Base-by-base conservation (phyloP, 37 sponge, comb jelly and placozoan genomes). In the Oopsacas minuta region DNA sequence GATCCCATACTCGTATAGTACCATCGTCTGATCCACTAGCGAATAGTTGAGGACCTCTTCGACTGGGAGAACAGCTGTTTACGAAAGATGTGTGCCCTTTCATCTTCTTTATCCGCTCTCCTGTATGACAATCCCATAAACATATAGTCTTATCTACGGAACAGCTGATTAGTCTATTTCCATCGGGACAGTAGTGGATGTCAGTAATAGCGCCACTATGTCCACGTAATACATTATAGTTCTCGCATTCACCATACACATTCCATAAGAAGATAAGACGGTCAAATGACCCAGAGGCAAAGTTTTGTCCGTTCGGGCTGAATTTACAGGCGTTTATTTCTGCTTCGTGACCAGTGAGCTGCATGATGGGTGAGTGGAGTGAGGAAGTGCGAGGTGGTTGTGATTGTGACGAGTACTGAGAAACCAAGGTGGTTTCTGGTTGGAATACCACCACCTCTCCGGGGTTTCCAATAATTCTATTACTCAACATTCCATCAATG, bases 161-260 rank as follows among this genome's bases (percentile, higher is more conserved):
- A 38, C 38, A 85, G 81, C 37, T 85, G 53, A 12, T 0, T 34
- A 49, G 86, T 85, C 75, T 91, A 92, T 85, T 91, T 39, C 96
- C 96, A 87, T 95, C 96, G 37, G 88, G 37, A 20, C 92, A 93
- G 82, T 84, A 95, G 0, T 92, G 90, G 0, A 95, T 36, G 82
- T 95, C 96, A 88, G 93, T 51, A 37, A 95, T 90, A 32, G 92
- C 90, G 35, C 96, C 94, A 0, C 84, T 38, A 61, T 95, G 96
- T 17, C 96, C 96, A 49, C 86, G 86, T 87, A 95, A 53, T 25
- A 95, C 92, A 46, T 88, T 92, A 83, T 84, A 95, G 86, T 97
- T 97, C 53, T 97, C 99, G 88, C 99, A 97, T 49, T 97, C 99
- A 1, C 99, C 99, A 86, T 90, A 97, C 37, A 97, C 95, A 39